Evolutionary conservation across 2,113 vertebrate genomes (phyloP).

Genomic region (Copsychus sechellarum): DNA sequence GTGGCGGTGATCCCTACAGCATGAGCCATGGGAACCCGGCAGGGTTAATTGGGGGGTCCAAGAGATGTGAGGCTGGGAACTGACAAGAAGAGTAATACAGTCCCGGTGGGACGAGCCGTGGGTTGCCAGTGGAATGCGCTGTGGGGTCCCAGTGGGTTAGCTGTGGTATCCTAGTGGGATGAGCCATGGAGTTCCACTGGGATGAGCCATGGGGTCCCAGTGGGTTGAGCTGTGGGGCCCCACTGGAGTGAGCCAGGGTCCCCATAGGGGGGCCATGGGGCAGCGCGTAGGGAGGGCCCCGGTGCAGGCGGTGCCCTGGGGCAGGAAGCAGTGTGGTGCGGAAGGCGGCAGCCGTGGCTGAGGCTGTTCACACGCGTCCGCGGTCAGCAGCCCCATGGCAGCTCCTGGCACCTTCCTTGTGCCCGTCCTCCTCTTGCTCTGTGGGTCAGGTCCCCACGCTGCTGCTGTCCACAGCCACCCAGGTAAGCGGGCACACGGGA

Average conservation of each 20-base stretch:
- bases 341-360: background rate
- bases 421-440: background rate
- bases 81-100: background rate
- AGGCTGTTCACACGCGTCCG: background rate
- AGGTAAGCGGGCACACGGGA: constrained; percentile 9
- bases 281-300: fast-evolving
- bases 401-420: fast-evolving
- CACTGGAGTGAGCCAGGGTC: fast-evolving
- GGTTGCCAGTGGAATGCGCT: fast-evolving
- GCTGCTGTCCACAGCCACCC: background rate
- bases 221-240: fast-evolving
- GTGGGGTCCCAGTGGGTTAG: background rate
- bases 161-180: background rate
- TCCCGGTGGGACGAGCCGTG: fast-evolving
- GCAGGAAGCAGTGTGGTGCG: background rate
- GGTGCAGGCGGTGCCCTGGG: background rate
- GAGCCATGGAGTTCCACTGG: fast-evolving
- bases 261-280: fast-evolving
- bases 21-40: fast-evolving
- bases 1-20: background rate
- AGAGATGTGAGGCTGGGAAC: background rate
- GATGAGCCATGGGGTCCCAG: fast-evolving
- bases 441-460: background rate
- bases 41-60: too few species aligned
- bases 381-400: background rate